Evolutionary conservation across 2,888 invertebrate genomes (phyloP).

Genomic region (Lepidocyrtinus sp.): DNA sequence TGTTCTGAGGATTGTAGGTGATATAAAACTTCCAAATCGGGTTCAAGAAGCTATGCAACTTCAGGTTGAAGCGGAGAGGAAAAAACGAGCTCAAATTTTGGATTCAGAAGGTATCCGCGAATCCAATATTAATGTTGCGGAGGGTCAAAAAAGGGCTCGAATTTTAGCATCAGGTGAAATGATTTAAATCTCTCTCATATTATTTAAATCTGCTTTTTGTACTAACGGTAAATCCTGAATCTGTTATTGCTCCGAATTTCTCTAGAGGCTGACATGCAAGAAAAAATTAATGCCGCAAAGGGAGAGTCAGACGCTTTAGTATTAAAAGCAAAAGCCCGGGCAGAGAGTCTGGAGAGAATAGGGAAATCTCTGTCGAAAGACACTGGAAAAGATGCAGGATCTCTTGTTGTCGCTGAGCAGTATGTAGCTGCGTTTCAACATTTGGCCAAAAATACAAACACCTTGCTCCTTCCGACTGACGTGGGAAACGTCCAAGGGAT

Average conservation of each 20-base stretch:
- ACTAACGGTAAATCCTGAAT: no score
- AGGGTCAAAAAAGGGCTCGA: conserved; percentile 92
- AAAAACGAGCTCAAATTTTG: conserved; percentile 95
- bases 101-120: conserved; percentile 96
- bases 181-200: conserved; percentile 8
- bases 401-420: conserved; percentile 93
- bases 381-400: conserved; percentile 92
- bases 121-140: conserved; percentile 97
- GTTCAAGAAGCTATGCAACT: conserved; percentile 99
- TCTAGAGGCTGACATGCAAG: conserved; percentile 91
- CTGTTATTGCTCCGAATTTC: no score
- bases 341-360: conserved; percentile 85
- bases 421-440: conserved; percentile 96
- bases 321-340: conserved; percentile 92
- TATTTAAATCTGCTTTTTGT: neutral
- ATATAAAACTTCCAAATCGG: conserved; percentile 89
- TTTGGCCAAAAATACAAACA: conserved; percentile 93
- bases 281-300: conserved; percentile 93
- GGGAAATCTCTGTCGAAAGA: conserved; percentile 78
- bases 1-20: no score
- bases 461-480: conserved; percentile 93
- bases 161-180: conserved; percentile 91
- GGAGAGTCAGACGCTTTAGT: conserved; percentile 94
- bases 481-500: conserved; percentile 85
- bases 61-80: conserved; percentile 99